Base-by-base conservation (phyloP, 2,888 invertebrate genomes). In the Epirrhoe tristata region DNA sequence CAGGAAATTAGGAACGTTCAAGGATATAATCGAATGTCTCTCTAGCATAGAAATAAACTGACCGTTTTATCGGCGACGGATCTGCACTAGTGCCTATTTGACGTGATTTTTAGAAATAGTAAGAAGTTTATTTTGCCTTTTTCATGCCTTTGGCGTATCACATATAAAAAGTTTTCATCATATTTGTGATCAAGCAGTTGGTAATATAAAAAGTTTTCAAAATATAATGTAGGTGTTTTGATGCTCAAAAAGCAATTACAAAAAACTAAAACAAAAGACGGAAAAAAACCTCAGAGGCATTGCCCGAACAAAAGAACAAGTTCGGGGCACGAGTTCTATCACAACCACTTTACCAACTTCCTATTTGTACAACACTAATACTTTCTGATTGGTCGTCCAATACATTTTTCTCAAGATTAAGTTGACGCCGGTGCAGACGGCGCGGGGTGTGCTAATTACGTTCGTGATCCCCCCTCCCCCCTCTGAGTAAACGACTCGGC, bases 1-100 rank as follows among this genome's bases (percentile, higher is more conserved):
- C 93, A 92, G 93, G 93, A 93, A 93, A 93, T 93, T 93, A 93
- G 92, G 91, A 93, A 91, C 87, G 91, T 90, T 92, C 85, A 85
- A 87, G 88, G 86, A 86, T 90, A 87, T 91, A 90, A 93, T 92
- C 91, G 91, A 92, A 93, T 91, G 88, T 89, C 87, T 85, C 79
- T 81, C 81, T 82, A 83, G 82, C 81, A 82, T 81, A 82, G 86
- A 86, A 86, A 87, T 87, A 88, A 86, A 89, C 83, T 84, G 81
- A 77, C 75, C 80, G 63, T 72, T 73, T 73, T 81, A 82, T 87
- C 83, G 84, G 84, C 79, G 77, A 72, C 75, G 75, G 72, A 77
- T 74, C 78, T 78, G 72, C 66, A 70, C 68, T 77, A 75, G 77
- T 77, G 77, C 76, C 77, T 77, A 74, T 67, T 77, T 77, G 75